phyloP scores from a whole-genome alignment of 2,888 invertebrate genomes.

The Petrophora chlorosata region DNA sequence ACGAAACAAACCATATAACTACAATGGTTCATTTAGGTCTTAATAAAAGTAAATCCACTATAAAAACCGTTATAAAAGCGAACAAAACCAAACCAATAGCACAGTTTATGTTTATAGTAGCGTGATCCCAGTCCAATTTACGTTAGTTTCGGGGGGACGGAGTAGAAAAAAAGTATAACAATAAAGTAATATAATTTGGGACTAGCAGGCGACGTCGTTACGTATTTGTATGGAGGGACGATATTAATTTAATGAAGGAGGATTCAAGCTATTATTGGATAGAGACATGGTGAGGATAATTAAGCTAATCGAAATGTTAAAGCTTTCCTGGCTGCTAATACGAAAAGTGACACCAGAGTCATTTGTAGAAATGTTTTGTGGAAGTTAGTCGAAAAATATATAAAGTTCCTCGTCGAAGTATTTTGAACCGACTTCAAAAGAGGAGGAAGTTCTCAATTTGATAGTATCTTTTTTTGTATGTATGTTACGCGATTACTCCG shows the following conservation, averaged over 20 bases:
- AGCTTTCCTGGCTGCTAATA: constrained; percentile 7
- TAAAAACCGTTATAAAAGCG: constrained; percentile 52
- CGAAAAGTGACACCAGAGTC: neutral
- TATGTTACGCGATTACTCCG: too few species aligned
- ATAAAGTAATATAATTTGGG: constrained; percentile 82
- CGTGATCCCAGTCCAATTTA: constrained; percentile 82
- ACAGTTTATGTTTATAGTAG: constrained; percentile 76
- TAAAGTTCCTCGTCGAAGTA: too few species aligned
- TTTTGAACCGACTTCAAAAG: too few species aligned
- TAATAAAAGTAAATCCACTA: constrained; percentile 43
- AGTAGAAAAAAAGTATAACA: constrained; percentile 75
- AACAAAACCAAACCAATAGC: constrained; percentile 73
- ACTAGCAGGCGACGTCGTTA: constrained; percentile 62
- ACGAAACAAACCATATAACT: constrained; percentile 25
- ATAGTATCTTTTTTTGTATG: too few species aligned
- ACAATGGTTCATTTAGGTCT: constrained; percentile 36
- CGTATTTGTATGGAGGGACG: constrained; percentile 71
- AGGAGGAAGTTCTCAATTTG: too few species aligned
- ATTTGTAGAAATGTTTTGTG: too few species aligned
- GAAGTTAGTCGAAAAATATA: too few species aligned
- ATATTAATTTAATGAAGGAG: constrained; percentile 75
- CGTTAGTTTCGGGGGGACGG: constrained; percentile 77
- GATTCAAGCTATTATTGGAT: constrained; percentile 56
- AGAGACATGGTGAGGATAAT: constrained; percentile 51
- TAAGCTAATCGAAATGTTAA: constrained; percentile 45